Base-by-base conservation (phyloP, 1,140 invertebrate genomes). In the Drosophila lacertosa region DNA sequence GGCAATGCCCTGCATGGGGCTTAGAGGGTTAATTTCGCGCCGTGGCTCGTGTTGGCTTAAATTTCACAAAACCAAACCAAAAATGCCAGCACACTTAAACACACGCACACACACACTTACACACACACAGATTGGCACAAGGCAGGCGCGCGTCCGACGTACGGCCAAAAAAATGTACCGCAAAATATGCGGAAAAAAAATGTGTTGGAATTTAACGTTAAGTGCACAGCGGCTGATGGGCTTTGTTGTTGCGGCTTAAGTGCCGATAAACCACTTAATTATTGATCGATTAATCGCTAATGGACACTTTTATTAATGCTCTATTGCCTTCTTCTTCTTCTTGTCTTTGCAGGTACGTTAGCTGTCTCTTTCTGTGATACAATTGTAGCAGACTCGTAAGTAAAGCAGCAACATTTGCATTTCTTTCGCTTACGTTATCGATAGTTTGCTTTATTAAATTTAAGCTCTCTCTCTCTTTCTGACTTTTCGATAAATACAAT, bases 141-240 rank as follows among this genome's bases (percentile, higher is more conserved):
- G 26, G 5, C 47, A 39, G 16, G 39, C 68, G 57, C 62, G 68
- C 50, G 62, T 47, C 47, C 45, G 37, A 45, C 67, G 2, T 53
- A 29, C 26, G 60, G 7, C 53, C 35, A 75, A 45, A 74, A 62
- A 66, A 72, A 66, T 59, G 32, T 66, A 62, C 72, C 72, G 57
- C 68, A 75, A 75, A 75, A 66, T 75, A 66, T 75, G 62, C 57
- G 48, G 48, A 54, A 65, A 11, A 44, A 48, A 65, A 11, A 44
- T 37, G 44, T 33, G 44, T 51, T 32, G 45, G 16, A 42, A 26
- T 18, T 47, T 22, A 33, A 33, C 16, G 15, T 13, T 29, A 64
- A 42, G 16, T 22, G 18, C 9, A 16, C 22, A 24, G 9, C 20
- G 16, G n/a, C n/a, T n/a, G n/a, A n/a, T n/a, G n/a, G n/a, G n/a